Percentiles rank a stretch among this genome's conserved stretches.
These are phyloP conservation scores for Oxygymnocypris stewartii DNA, from an alignment of 2,113 vertebrate genomes.

Conservation along the genomic window DNA sequence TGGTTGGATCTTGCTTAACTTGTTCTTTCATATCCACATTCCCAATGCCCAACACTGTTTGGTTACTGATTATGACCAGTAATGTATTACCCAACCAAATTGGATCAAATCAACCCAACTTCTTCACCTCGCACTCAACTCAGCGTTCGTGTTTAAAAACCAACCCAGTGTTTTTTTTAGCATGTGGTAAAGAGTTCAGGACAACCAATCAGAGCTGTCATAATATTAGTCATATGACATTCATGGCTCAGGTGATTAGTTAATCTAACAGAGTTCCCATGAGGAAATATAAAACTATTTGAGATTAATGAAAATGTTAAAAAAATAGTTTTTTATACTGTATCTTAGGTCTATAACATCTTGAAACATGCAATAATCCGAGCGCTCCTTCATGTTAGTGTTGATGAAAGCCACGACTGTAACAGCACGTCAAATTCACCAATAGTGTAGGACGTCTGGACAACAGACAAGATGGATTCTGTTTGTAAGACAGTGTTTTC, in stretches of 20 bases:
- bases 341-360: background rate
- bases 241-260: background rate
- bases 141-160: background rate
- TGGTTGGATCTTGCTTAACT: background rate
- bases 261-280: background rate
- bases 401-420: background rate
- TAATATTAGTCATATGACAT: background rate
- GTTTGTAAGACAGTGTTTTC: conserved; percentile 28
- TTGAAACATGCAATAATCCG: background rate
- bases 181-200: background rate
- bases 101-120: background rate
- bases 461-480: conserved; percentile 31
- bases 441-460: conserved; percentile 34
- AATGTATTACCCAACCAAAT: background rate
- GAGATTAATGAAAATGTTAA: background rate
- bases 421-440: conserved; percentile 31
- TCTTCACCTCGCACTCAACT: background rate
- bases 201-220: background rate
- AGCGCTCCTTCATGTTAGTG: background rate
- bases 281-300: background rate
- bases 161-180: background rate
- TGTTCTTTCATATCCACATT: background rate
- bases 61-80: background rate
- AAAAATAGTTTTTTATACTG: background rate
- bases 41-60: background rate